Evolutionary conservation across 2,888 invertebrate species (phyloP).

Genomic region (Agrypnus murinus): DNA sequence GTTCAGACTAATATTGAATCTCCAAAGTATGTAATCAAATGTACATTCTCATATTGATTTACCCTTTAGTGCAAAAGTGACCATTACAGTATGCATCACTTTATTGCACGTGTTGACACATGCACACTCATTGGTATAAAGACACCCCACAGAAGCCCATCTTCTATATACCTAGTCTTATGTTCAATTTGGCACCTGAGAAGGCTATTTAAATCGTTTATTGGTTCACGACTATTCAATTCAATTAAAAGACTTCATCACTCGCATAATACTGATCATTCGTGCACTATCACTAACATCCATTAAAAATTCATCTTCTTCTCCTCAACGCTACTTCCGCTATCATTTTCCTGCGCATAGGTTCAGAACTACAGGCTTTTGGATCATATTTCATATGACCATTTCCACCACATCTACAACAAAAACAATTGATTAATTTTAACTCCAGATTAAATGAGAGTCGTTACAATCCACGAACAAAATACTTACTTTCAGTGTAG

Average conservation of each 20-base stretch:
- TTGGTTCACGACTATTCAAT: slow-evolving; percentile 66
- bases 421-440: slow-evolving; percentile 35
- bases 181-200: slow-evolving; percentile 72
- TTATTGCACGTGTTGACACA: slow-evolving; percentile 49
- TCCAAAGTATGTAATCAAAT: too few species aligned
- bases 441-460: slow-evolving; percentile 29
- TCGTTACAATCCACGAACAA: background rate
- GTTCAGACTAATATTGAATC: too few species aligned
- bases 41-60: too few species aligned
- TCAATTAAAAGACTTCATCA: slow-evolving; percentile 68
- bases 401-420: slow-evolving; percentile 89
- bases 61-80: too few species aligned
- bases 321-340: slow-evolving; percentile 85
- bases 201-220: slow-evolving; percentile 64
- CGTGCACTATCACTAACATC: slow-evolving; percentile 65
- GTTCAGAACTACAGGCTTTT: slow-evolving; percentile 91
- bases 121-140: slow-evolving; percentile 50
- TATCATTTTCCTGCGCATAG: slow-evolving; percentile 93
- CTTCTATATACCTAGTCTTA: slow-evolving; percentile 65
- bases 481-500: slow-evolving; percentile 93
- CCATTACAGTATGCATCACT: slow-evolving; percentile 61
- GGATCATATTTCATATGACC: slow-evolving; percentile 97
- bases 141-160: slow-evolving; percentile 40
- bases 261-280: slow-evolving; percentile 65
- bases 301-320: slow-evolving; percentile 75